Conservation (phyloP, 2,113 vertebrate genomes). For the Taurulus bubalis region DNA sequence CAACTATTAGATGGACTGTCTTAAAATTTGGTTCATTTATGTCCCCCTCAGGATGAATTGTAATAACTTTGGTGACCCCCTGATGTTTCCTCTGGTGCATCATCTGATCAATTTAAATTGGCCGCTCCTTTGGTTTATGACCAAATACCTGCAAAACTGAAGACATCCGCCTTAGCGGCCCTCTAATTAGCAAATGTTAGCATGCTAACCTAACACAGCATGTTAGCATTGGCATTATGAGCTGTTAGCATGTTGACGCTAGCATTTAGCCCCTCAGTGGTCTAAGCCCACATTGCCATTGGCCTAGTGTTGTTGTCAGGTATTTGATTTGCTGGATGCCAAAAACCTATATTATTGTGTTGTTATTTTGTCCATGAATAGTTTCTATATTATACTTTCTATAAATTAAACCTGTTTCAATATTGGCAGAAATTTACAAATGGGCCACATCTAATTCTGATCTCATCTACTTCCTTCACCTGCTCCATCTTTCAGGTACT, state of each 20-base stretch:
- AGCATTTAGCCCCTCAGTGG: not conserved
- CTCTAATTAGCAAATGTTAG: not conserved
- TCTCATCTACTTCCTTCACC: not conserved
- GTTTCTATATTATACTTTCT: not conserved
- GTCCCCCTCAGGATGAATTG: not conserved
- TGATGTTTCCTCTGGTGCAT: not conserved
- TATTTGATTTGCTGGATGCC: not conserved
- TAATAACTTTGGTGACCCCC: not conserved
- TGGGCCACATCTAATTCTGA: not conserved
- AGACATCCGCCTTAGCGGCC: not conserved
- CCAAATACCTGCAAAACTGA: not conserved
- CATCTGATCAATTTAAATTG: not conserved
- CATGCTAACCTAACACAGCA: not conserved
- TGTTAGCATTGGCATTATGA: not conserved
- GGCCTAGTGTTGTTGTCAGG: not conserved
- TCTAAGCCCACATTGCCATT: not conserved
- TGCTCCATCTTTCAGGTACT: slow-evolving; percentile 86
- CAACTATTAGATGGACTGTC: not conserved
- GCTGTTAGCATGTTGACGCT: not conserved
- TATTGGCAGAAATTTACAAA: not conserved
- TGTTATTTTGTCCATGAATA: not conserved
- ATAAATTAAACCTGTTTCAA: not conserved
- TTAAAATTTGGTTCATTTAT: not conserved
- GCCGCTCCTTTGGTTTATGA: not conserved
- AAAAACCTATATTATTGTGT: not conserved